phyloP scores from a whole-genome alignment of 2,113 vertebrate genomes.

The Azemiops feae region DNA sequence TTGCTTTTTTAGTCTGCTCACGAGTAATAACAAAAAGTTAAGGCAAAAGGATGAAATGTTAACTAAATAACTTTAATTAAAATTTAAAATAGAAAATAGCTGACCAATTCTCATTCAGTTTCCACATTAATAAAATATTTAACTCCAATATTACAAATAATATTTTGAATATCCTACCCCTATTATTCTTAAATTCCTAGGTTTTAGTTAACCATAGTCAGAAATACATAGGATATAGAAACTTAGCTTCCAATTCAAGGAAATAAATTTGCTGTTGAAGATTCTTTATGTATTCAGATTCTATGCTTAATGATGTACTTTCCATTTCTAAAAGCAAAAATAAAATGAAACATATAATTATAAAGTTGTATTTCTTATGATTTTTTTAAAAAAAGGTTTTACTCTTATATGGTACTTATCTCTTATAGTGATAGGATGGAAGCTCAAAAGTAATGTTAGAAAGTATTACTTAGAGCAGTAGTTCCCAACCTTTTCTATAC shows the following conservation, averaged over 20 bases:
- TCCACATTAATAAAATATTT: neutral
- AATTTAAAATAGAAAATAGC: neutral
- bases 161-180: neutral
- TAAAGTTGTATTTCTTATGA: neutral
- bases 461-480: neutral
- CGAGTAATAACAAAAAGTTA: slow-evolving; percentile 29
- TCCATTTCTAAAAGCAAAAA: slow-evolving; percentile 10
- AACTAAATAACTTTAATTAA: neutral
- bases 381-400: neutral
- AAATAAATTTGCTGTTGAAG: slow-evolving; percentile 50
- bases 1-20: slow-evolving; percentile 28
- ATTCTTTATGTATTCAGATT: slow-evolving; percentile 43
- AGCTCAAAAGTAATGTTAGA: neutral
- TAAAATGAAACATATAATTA: neutral
- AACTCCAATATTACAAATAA: neutral
- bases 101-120: neutral
- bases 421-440: neutral
- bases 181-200: neutral
- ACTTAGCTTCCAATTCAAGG: slow-evolving; percentile 46
- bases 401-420: neutral
- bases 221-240: slow-evolving; percentile 30
- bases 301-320: neutral
- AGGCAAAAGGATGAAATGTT: slow-evolving; percentile 3
- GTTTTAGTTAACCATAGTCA: neutral
- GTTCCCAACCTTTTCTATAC: too few relatives aligned